phyloP scores from a whole-genome alignment of 2,113 vertebrate genomes.

The Leptodactylus fuscus region DNA sequence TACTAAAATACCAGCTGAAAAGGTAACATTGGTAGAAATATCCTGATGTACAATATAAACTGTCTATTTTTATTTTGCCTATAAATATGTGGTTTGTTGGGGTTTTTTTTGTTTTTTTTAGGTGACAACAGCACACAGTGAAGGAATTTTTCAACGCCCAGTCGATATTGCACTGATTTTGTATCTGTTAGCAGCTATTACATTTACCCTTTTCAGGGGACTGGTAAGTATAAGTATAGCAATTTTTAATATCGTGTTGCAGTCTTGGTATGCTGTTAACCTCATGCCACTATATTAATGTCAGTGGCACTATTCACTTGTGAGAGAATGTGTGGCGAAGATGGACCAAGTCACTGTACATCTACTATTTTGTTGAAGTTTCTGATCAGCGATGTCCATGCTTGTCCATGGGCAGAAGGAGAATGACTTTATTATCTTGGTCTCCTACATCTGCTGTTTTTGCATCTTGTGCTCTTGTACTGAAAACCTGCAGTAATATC shows the following conservation, averaged over 20 bases:
- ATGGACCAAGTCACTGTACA: not conserved
- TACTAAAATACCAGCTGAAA: constrained; percentile 66
- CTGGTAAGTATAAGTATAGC: constrained; percentile 76
- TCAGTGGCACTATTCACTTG: not conserved
- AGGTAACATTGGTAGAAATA: constrained; percentile 70
- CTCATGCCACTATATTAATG: not conserved
- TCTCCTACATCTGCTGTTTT: not conserved
- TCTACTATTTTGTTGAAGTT: not conserved
- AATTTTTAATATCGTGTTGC: not conserved
- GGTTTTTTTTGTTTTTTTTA: constrained; percentile 62
- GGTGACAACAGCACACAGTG: constrained; percentile 79
- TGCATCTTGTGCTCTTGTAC: not conserved
- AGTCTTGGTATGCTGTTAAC: too few species aligned
- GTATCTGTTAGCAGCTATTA: constrained; percentile 72
- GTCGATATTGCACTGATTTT: constrained; percentile 76
- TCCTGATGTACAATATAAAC: not conserved
- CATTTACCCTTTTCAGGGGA: constrained; percentile 86
- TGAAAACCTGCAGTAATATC: not conserved
- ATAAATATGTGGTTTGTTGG: too few species aligned
- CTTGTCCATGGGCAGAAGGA: too few species aligned
- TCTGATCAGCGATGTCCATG: too few species aligned
- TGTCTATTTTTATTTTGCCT: not conserved
- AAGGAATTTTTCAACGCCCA: constrained; percentile 78
- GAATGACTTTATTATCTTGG: too few species aligned
- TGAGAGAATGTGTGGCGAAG: not conserved